Conservation (phyloP, 2,797 vertebrate genomes). For the Coregonus ussuriensis region DNA sequence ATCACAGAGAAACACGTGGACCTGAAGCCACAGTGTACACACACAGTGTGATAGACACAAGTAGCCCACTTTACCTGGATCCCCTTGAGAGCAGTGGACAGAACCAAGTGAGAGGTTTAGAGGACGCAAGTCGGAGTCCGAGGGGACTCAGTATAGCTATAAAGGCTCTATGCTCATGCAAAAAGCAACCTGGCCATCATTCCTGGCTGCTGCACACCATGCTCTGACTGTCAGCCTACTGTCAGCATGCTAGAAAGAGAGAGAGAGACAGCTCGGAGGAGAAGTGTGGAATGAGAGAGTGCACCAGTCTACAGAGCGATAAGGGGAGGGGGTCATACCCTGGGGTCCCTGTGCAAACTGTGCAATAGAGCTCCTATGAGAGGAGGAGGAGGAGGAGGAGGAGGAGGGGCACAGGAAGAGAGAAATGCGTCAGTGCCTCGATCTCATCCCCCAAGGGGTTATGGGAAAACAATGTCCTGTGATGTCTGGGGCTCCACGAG, state of each 20-base stretch:
- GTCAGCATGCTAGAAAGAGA: conserved; percentile 73
- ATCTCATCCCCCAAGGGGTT: background rate
- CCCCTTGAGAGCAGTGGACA: conserved; percentile 86
- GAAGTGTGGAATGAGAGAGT: conserved; percentile 31
- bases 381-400: no score
- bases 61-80: conserved; percentile 79
- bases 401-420: conserved; percentile 30
- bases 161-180: background rate
- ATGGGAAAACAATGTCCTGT: conserved; percentile 8
- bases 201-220: conserved; percentile 69
- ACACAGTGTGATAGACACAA: background rate
- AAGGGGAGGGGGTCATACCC: conserved; percentile 45
- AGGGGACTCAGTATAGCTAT: conserved; percentile 12
- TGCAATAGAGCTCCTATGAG: conserved; percentile 55
- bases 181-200: conserved; percentile 73
- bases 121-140: conserved; percentile 59
- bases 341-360: conserved; percentile 51
- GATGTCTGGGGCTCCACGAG: background rate
- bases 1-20: background rate
- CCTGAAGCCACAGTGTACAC: background rate
- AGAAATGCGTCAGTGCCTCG: conserved; percentile 61
- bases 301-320: conserved; percentile 65
- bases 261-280: background rate
- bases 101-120: conserved; percentile 83
- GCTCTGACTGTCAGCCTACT: conserved; percentile 47